A percentile compares a stretch with the other conserved stretches of the same genome.
phyloP scores from a whole-genome alignment of 2,797 vertebrate species.

The Dendrocincla tyrannina region DNA sequence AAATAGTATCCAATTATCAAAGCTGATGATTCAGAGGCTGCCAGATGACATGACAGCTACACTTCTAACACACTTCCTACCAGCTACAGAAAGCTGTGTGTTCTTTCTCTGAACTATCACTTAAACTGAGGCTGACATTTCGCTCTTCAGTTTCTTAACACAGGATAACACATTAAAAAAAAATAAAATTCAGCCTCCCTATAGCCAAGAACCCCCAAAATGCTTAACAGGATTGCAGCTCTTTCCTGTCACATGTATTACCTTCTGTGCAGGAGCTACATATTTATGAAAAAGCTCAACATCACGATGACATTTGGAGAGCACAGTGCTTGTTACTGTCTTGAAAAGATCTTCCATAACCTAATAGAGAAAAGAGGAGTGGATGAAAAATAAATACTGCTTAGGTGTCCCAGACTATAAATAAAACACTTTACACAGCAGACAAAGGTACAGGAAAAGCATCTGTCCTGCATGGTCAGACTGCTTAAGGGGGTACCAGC shows the following conservation, averaged over 20 bases:
- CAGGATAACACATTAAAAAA: background rate
- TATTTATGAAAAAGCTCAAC: slow-evolving; percentile 89
- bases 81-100: background rate
- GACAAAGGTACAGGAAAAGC: background rate
- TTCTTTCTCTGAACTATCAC: background rate
- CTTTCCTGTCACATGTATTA: slow-evolving; percentile 65
- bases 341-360: slow-evolving; percentile 93
- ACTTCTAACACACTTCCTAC: background rate
- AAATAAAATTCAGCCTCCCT: background rate
- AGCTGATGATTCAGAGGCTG: background rate
- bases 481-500: background rate
- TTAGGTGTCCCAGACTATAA: background rate
- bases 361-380: slow-evolving; percentile 70
- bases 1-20: background rate
- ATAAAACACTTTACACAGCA: background rate
- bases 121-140: background rate
- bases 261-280: slow-evolving; percentile 87
- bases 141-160: background rate
- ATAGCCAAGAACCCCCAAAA: background rate
- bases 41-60: background rate
- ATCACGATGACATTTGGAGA: slow-evolving; percentile 84
- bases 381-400: background rate
- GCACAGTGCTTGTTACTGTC: slow-evolving; percentile 78
- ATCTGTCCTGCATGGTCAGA: background rate
- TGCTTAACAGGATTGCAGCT: background rate